Percentiles rank a stretch among this genome's conserved stretches.
phyloP scores from a whole-genome alignment of 1,140 invertebrate species.

The Cyclargus thomasi region DNA sequence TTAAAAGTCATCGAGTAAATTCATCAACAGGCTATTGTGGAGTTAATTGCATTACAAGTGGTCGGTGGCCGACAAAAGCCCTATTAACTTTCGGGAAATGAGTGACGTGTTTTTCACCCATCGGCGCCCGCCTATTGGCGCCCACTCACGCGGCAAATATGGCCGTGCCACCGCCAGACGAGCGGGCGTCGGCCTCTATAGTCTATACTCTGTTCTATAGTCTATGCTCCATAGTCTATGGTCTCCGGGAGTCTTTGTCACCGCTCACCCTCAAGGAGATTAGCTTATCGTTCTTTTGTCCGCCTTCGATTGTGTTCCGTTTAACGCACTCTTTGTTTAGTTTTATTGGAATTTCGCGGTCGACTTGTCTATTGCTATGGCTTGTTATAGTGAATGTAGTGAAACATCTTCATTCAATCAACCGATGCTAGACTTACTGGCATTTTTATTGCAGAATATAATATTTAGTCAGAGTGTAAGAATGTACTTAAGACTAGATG shows the following conservation, averaged over 20 bases:
- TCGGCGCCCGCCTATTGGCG: slow-evolving; percentile 40
- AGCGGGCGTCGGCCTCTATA: slow-evolving; percentile 41
- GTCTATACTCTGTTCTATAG: slow-evolving; percentile 33
- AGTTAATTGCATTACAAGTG: slow-evolving; percentile 73
- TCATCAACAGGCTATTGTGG: slow-evolving; percentile 63
- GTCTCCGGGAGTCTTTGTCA: slow-evolving; percentile 37
- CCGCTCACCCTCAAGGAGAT: slow-evolving; percentile 54
- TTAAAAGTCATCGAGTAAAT: slow-evolving; percentile 18
- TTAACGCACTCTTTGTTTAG: slow-evolving; percentile 56
- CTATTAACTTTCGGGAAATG: slow-evolving; percentile 68
- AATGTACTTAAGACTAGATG: no score
- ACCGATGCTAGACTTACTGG: no score
- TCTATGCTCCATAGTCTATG: slow-evolving; percentile 22
- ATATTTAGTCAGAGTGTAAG: no score
- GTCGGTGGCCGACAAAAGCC: slow-evolving; percentile 60
- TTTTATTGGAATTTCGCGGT: slow-evolving; percentile 24
- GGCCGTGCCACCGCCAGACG: slow-evolving; percentile 58
- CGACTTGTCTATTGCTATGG: neutral
- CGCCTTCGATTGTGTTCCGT: slow-evolving; percentile 46
- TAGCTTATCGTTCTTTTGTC: slow-evolving; percentile 55
- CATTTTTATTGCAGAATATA: no score
- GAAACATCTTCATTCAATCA: no score
- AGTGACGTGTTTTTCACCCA: slow-evolving; percentile 54
- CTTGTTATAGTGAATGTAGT: neutral
- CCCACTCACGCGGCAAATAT: slow-evolving; percentile 63